Conservation (phyloP, 2,888 invertebrate species). For the Anorthoa munda region DNA sequence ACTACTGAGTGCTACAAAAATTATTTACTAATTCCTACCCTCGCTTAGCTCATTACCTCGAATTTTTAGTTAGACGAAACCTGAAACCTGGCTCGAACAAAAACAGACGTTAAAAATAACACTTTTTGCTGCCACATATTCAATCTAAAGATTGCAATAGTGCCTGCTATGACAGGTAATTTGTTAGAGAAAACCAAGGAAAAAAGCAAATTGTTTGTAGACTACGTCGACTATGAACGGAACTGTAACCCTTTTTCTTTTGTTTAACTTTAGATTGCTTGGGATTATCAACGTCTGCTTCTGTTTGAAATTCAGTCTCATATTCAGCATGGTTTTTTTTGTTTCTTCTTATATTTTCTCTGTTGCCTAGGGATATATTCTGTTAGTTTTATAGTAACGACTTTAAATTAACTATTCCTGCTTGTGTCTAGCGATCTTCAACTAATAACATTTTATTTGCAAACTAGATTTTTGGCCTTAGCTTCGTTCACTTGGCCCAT, state of each 20-base stretch:
- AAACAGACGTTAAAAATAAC: constrained; percentile 39
- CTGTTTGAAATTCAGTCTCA: constrained; percentile 15
- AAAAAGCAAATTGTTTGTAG: constrained; percentile 55
- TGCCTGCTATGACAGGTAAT: constrained; percentile 61
- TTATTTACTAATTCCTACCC: constrained; percentile 1
- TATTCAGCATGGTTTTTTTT: constrained; percentile 18
- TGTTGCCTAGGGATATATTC: too few relatives aligned
- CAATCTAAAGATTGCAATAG: constrained; percentile 57
- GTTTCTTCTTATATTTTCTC: not conserved
- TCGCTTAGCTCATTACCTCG: not conserved
- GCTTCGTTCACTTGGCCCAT: too few relatives aligned
- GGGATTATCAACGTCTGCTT: constrained; percentile 43
- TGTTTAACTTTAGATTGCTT: constrained; percentile 58
- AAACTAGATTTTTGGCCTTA: too few relatives aligned
- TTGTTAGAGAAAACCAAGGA: constrained; percentile 52
- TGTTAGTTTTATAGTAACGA: not conserved
- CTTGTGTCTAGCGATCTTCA: not conserved
- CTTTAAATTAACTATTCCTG: not conserved
- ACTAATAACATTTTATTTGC: not conserved
- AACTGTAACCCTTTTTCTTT: constrained; percentile 50
- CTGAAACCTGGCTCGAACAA: constrained; percentile 28
- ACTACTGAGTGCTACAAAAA: not conserved
- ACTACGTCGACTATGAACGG: constrained; percentile 39
- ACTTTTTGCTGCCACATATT: constrained; percentile 51
- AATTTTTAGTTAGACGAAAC: constrained; percentile 21